A percentile compares a stretch with the other conserved stretches of the same genome.
Conservation (phyloP, 2,888 invertebrate genomes). For the Agonopterix alstromeriana region DNA sequence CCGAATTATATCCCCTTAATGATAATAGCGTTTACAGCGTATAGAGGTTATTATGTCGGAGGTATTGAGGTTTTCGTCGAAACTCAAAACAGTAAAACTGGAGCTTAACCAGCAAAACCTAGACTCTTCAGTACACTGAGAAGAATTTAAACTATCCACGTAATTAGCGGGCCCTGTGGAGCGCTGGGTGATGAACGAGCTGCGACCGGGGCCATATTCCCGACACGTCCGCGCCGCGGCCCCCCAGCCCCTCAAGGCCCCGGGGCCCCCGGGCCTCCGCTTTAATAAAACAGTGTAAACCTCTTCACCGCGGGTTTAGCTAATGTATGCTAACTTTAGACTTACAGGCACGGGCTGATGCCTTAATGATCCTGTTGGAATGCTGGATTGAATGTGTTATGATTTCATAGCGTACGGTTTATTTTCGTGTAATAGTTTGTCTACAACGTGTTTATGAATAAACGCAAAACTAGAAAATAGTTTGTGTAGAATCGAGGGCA, state of each 20-base stretch:
- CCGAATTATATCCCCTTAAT: no score
- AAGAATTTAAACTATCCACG: conserved; percentile 24
- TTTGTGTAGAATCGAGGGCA: no score
- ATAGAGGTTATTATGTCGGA: no score
- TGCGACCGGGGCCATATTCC: conserved; percentile 6
- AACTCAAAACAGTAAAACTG: conserved; percentile 11
- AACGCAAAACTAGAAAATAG: no score
- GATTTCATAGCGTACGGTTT: background rate
- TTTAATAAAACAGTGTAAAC: conserved; percentile 10
- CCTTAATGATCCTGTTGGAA: conserved; percentile 2
- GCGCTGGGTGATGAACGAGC: conserved; percentile 23
- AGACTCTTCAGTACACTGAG: no score
- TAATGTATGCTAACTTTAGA: conserved; percentile 7
- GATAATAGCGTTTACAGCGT: no score
- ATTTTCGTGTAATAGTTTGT: no score
- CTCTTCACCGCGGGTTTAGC: background rate
- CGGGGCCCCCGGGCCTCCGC: background rate
- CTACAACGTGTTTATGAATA: no score
- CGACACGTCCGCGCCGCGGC: conserved; percentile 6
- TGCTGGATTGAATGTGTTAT: conserved; percentile 1
- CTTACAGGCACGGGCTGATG: background rate
- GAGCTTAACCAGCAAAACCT: no score
- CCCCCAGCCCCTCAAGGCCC: background rate
- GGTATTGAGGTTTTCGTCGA: background rate
- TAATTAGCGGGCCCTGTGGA: conserved; percentile 22